Evolutionary conservation across 2,113 vertebrate genomes (phyloP), one percentile per base, ranked within the genome.

Genomic region (Tychaedon coryphoeus): DNA sequence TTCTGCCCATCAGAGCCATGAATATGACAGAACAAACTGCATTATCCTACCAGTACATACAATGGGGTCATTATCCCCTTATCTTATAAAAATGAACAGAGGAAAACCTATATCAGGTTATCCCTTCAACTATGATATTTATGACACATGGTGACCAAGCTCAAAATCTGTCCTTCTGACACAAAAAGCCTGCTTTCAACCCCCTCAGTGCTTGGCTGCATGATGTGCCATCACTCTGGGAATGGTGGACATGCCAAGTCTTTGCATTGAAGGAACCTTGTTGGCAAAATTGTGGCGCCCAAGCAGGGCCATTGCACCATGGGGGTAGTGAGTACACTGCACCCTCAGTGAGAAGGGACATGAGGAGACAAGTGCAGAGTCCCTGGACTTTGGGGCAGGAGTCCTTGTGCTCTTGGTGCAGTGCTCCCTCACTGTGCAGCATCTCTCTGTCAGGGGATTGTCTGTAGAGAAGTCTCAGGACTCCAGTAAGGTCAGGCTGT

Each of bases 171-270:
- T 17, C 2, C 24, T 62, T 74, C 19, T 38, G 28, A 72, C 2
- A 42, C 10, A 47, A 31, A n/a, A 38, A 79, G 9, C 1, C 3
- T 11, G 0, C 40, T 36, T 77, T 43, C 12, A 19, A 0, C 26
- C 34, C 26, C 12, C 10, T 65, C 24, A 3, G 38, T 18, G 9
- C 51, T 42, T 31, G 60, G 25, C 64, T 76, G 54, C 42, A 20
- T 0, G 1, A 12, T 53, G 47, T 45, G 33, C 9, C 40, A 14
- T 26, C 56, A 11, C 28, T 33, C 57, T 16, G 38, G 75, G 67
- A 79, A 6, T 28, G 4, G 4, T 3, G 14, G n/a, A 36, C 0
- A 0, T 24, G 45, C 16, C 3, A 19, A 69, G 62, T 5, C 28
- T 81, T 73, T 23, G 38, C 29, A 7, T 0, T 14, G 50, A 16